phyloP scores from a whole-genome alignment of 2,888 invertebrate species.

The Elegia similella region DNA sequence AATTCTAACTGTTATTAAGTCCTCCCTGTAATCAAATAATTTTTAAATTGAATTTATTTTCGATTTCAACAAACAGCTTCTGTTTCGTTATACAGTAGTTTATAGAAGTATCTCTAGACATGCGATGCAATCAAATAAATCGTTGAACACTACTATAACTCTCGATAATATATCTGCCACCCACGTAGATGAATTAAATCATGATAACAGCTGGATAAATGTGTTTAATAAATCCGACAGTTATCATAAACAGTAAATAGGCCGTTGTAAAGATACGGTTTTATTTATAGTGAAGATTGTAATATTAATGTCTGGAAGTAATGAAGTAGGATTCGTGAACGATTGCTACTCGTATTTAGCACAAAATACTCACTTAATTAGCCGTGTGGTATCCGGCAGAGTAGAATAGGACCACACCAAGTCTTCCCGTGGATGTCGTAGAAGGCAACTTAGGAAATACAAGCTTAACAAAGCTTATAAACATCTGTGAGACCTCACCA shows the following conservation, averaged over 20 bases:
- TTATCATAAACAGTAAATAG: conserved; percentile 9
- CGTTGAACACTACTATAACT: neutral
- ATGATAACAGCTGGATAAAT: conserved; percentile 8
- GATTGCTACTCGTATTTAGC: too few relatives aligned
- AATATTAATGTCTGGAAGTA: neutral
- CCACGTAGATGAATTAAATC: conserved; percentile 11
- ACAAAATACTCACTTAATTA: too few relatives aligned
- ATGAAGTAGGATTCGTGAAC: neutral
- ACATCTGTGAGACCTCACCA: too few relatives aligned
- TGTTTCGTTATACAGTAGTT: neutral
- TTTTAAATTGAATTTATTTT: neutral
- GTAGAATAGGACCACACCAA: too few relatives aligned
- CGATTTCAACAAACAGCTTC: neutral
- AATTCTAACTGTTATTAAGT: too few relatives aligned
- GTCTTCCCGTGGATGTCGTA: too few relatives aligned
- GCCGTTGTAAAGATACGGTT: conserved; percentile 1
- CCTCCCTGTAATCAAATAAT: too few relatives aligned
- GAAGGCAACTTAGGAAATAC: too few relatives aligned
- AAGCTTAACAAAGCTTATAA: too few relatives aligned
- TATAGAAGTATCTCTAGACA: neutral
- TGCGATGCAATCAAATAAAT: conserved; percentile 5
- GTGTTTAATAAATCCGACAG: neutral
- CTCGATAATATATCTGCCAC: conserved; percentile 1
- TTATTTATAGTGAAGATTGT: neutral
- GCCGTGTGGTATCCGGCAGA: too few relatives aligned